Base-by-base conservation (phyloP, 1,140 invertebrate genomes). In the Manduca sexta region DNA sequence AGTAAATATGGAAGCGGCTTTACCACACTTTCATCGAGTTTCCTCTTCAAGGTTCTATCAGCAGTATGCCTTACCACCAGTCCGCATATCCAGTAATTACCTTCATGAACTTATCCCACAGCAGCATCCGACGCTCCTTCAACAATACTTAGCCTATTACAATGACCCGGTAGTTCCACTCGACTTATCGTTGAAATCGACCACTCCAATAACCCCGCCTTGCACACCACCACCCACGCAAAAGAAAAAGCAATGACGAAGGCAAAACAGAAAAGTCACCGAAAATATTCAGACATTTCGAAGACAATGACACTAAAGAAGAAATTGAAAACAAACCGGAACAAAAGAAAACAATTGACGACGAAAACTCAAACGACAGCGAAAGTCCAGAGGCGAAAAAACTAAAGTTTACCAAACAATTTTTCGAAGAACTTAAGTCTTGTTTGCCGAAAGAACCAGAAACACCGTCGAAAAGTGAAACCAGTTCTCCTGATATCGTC, bases 191-290 rank as follows among this genome's bases (percentile, higher is more conserved):
- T 49, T 89, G 4, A 87, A 89, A 53, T 66, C 82, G 26, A 79
- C 78, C 10, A 79, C 81, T 51, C 88, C 89, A 38, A 90, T 90
- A 41, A 90, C 89, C 15, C 89, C 89, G 13, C 89, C 89, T n/a
- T 89, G 88, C 45, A 90, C 89, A 12, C 89, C 89, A 5, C 89
- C 89, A 29, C 88, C 88, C 2, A 58, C 73, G 1, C 74, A 86
- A 48, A 74, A 73, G 86, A 56, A 81, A 85, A 70, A 56, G 52
- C 12, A 82, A 86, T 35, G 80, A 86, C 45, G n/a, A n/a, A n/a
- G n/a, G 73, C 64, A 44, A 88, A 88, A 73, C 69, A 78, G 58
- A 75, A 37, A 87, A 86, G 77, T 68, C 80, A 37, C 75, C 79
- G 29, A 88, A 88, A 69, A 76, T 80, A 64, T 75, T 83, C 46